Base-by-base conservation (phyloP, 2,113 vertebrate species). In the Morone saxatilis region DNA sequence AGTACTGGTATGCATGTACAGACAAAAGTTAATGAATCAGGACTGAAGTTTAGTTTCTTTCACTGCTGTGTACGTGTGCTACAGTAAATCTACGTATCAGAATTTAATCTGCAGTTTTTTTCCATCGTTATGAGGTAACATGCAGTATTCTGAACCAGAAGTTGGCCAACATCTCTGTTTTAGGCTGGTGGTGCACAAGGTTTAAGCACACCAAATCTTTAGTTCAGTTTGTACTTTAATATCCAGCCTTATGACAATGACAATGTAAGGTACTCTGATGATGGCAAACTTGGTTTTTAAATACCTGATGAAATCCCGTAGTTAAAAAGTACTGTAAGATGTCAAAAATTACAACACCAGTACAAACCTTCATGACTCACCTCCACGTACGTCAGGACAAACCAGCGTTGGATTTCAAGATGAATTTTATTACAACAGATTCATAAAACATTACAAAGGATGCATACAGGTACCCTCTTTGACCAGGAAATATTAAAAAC, bases 351-450 rank as follows among this genome's bases (percentile, higher is more conserved):
- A 62, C 40, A 86, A 73, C 76, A 83, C 19, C 47, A 71, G 95
- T 97, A 97, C 97, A 96, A 98, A 98, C 97, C 97, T 98, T 96
- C 89, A 92, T 90, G 94, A 94, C 96, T 96, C 97, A 97, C 94
- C 96, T 97, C 95, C 95, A 95, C 51, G 87, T 94, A 97, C 95
- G 94, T 96, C 96, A 97, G 91, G 96, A 98, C 96, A 97, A 95
- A 98, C 95, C 97, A 97, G 96, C 96, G 90, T 81, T 95, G 93
- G 96, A 94, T 96, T 96, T 97, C 96, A 97, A 95, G 97, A 92
- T 93, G 95, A 93, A 93, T 97, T 98, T 98, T 98, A 98, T 98
- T 98, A 98, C 96, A 98, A 97, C 96, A 97, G 94, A 91, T 91
- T 89, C 96, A 97, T 95, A 95, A 96, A 97, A 97, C 97, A 96